A percentile compares a stretch with the other conserved stretches of the same genome.
Evolutionary conservation across 1,140 invertebrate species (phyloP).

Genomic region (Cephus cinctus): DNA sequence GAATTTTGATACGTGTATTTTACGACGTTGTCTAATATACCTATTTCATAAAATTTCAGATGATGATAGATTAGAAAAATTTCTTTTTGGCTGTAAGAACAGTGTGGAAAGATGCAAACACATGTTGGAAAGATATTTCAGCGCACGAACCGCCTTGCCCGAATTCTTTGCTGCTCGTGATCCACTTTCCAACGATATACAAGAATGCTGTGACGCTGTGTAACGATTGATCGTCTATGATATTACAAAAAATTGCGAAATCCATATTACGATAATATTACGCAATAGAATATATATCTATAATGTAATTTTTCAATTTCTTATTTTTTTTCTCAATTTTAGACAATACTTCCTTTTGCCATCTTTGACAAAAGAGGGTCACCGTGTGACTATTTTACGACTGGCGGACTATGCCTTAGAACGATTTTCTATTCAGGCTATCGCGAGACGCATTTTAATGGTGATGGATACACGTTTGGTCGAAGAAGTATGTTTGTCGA

Average conservation of each 20-base stretch:
- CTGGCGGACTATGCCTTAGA: slow-evolving; percentile 39
- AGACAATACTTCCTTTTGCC: slow-evolving; percentile 49
- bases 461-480: slow-evolving; percentile 44
- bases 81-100: slow-evolving; percentile 59
- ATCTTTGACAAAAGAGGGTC: slow-evolving; percentile 48
- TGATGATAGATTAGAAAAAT: slow-evolving; percentile 49
- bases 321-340: slow-evolving; percentile 5
- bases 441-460: slow-evolving; percentile 48
- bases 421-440: slow-evolving; percentile 41
- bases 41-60: slow-evolving; percentile 40
- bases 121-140: slow-evolving; percentile 55
- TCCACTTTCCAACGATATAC: slow-evolving; percentile 46
- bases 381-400: slow-evolving; percentile 46
- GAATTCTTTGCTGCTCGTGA: slow-evolving; percentile 55
- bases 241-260: background rate
- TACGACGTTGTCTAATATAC: too few species aligned
- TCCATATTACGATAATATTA: background rate
- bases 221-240: slow-evolving; percentile 30
- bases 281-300: slow-evolving; percentile 3
- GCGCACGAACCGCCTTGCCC: slow-evolving; percentile 48
- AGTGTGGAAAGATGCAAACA: slow-evolving; percentile 56
- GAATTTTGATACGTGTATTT: too few species aligned
- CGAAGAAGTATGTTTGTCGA: slow-evolving; percentile 48
- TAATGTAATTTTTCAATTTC: slow-evolving; percentile 7
- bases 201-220: slow-evolving; percentile 40